Percentiles rank a stretch among this genome's conserved stretches.
phyloP scores from a whole-genome alignment of 2,113 vertebrate genomes.

The Pseudolaguvia tuberculata region DNA sequence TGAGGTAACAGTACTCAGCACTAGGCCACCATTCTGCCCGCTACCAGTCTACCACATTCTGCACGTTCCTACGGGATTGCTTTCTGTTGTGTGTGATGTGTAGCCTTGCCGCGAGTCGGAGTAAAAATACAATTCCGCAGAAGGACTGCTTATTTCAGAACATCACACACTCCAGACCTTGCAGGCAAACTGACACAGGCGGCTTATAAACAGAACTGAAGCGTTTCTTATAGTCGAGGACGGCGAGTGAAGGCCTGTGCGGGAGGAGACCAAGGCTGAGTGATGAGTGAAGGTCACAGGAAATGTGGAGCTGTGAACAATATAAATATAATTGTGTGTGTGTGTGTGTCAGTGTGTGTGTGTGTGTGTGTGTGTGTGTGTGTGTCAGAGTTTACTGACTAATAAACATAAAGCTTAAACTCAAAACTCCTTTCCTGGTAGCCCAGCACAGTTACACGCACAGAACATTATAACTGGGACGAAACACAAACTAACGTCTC shows the following conservation, averaged over 20 bases:
- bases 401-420: neutral
- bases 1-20: too few relatives aligned
- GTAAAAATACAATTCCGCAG: neutral
- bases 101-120: neutral
- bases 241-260: neutral
- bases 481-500: too few relatives aligned
- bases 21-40: too few relatives aligned
- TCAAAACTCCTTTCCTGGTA: too few relatives aligned
- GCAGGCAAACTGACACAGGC: conserved; percentile 11
- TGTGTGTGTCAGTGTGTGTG: too few relatives aligned
- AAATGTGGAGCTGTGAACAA: conserved; percentile 7
- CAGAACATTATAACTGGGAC: too few relatives aligned
- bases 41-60: too few relatives aligned
- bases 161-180: conserved; percentile 9
- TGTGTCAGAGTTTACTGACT: neutral
- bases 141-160: conserved; percentile 1
- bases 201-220: conserved; percentile 7
- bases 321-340: conserved; percentile 1
- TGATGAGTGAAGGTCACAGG: conserved; percentile 23
- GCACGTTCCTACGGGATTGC: neutral
- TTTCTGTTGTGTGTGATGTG: neutral
- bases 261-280: conserved; percentile 11
- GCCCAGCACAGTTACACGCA: too few relatives aligned
- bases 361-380: too few relatives aligned
- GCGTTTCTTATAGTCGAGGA: conserved; percentile 10